Conservation (phyloP, 2,888 invertebrate species). For the Calephelis perditalis region DNA sequence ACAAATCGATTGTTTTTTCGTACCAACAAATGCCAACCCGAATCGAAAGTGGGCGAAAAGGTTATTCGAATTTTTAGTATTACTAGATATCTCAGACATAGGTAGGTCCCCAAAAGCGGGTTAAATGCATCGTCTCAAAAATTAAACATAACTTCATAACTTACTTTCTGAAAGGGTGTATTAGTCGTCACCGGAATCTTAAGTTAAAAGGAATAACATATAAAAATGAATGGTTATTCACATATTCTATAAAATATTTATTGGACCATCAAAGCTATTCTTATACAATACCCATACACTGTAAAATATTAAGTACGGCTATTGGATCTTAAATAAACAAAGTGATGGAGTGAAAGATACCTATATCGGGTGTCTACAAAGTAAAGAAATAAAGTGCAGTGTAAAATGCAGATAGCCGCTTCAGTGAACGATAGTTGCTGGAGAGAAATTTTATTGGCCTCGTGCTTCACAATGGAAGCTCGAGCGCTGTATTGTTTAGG, state of each 20-base stretch:
- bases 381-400: conserved; percentile 58
- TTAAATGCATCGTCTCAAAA: no score
- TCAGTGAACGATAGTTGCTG: conserved; percentile 54
- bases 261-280: conserved; percentile 7
- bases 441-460: conserved; percentile 56
- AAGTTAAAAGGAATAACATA: no score
- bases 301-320: conserved; percentile 42
- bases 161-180: no score
- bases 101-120: no score
- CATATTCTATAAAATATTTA: conserved; percentile 13
- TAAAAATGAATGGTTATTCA: conserved; percentile 13
- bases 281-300: conserved; percentile 22
- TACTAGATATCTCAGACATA: no score
- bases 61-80: no score
- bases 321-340: conserved; percentile 53
- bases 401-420: conserved; percentile 66
- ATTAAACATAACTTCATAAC: no score
- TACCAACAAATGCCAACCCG: no score
- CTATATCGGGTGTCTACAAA: conserved; percentile 43
- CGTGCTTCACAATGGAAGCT: conserved; percentile 31
- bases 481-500: conserved; percentile 12
- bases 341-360: conserved; percentile 39
- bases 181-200: no score
- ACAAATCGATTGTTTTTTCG: no score
- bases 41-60: no score